Conservation (phyloP, 2,888 invertebrate species). For the Drosophila algonquin region DNA sequence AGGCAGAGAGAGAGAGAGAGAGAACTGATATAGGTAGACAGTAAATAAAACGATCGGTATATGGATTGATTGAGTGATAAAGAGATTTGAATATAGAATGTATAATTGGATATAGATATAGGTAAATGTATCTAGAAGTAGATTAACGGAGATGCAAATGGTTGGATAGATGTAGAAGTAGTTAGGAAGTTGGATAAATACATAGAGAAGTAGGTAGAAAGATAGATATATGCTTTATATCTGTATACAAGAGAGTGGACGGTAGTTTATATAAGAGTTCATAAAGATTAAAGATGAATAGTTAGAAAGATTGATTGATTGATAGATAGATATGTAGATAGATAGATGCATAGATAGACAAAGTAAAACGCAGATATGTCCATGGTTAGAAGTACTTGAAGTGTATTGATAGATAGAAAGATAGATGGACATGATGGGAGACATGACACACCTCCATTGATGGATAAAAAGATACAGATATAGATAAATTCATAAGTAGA, state of each 20-base stretch:
- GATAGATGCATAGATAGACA: background rate
- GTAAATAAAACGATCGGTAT: conserved; percentile 16
- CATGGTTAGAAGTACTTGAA: background rate
- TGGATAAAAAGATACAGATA: too few relatives aligned
- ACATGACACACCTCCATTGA: too few relatives aligned
- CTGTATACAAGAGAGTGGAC: too few relatives aligned
- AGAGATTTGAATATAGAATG: conserved; percentile 2
- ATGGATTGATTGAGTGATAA: conserved; percentile 13
- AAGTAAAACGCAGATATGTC: too few relatives aligned
- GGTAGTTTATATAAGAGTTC: too few relatives aligned
- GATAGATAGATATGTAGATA: conserved; percentile 4
- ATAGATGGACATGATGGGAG: conserved; percentile 18
- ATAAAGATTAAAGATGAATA: too few relatives aligned
- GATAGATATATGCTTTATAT: conserved; percentile 18
- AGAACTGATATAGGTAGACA: background rate
- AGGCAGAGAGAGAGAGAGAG: background rate
- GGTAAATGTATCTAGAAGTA: too few relatives aligned
- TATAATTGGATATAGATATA: background rate
- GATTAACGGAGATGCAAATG: background rate
- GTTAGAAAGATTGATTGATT: too few relatives aligned
- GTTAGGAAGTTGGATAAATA: conserved; percentile 16
- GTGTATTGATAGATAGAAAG: background rate
- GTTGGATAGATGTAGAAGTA: conserved; percentile 9
- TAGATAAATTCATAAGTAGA: background rate
- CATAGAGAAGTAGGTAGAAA: conserved; percentile 5